Evolutionary conservation across 2,797 vertebrate genomes (phyloP).

Genomic region (Otolemur crassicaudatus): DNA sequence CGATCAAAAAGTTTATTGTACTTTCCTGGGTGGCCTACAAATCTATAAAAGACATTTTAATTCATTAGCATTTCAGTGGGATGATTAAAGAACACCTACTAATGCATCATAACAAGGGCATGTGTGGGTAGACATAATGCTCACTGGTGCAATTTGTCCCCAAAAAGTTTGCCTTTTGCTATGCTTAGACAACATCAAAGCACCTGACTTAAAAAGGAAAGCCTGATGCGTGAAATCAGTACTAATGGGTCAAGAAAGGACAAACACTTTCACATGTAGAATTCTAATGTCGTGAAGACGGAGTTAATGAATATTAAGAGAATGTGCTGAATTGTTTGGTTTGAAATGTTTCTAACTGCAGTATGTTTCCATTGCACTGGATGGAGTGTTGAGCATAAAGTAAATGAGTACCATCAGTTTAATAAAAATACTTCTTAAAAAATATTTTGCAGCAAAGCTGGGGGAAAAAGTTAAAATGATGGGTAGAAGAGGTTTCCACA

Average conservation of each 20-base stretch:
- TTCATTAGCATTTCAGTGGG: conserved; percentile 69
- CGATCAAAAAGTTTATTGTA: conserved; percentile 99
- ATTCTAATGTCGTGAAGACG: neutral
- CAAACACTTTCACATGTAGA: neutral
- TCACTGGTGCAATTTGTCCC: conserved; percentile 51
- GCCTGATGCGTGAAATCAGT: neutral
- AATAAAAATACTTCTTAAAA: neutral
- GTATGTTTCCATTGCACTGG: neutral
- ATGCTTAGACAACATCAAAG: conserved; percentile 60
- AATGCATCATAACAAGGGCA: neutral
- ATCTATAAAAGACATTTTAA: conserved; percentile 88
- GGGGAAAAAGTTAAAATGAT: neutral
- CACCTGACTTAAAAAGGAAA: conserved; percentile 1
- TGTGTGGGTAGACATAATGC: conserved; percentile 38
- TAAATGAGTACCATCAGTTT: neutral
- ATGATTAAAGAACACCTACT: conserved; percentile 45
- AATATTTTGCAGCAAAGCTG: neutral
- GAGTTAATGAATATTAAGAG: conserved; percentile 4
- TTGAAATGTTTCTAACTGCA: neutral
- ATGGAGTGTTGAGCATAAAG: neutral
- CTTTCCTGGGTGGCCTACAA: conserved; percentile 98
- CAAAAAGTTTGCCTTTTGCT: neutral
- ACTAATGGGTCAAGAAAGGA: neutral
- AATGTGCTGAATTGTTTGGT: neutral
- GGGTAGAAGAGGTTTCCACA: neutral